Evolutionary conservation across 2,888 invertebrate genomes (phyloP).

Genomic region (Drosophila borealis): DNA sequence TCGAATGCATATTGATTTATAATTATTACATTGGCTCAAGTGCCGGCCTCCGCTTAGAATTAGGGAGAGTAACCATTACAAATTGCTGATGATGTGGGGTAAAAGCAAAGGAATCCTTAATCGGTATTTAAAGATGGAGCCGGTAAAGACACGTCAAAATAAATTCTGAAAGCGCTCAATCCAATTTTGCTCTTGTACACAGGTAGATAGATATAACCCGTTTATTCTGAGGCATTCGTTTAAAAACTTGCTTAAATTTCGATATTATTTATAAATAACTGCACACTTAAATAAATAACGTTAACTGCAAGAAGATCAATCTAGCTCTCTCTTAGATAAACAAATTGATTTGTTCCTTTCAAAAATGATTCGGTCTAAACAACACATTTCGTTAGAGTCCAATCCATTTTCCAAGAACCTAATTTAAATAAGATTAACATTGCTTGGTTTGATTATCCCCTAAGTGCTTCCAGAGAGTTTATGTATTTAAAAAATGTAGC

Average conservation of each 20-base stretch:
- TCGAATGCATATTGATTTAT: constrained; percentile 73
- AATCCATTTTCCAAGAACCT: background rate
- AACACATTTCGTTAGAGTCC: background rate
- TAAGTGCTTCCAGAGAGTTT: constrained; percentile 4
- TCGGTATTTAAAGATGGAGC: too few relatives aligned
- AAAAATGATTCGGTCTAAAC: background rate
- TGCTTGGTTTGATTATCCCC: constrained; percentile 2
- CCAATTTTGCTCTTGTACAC: too few relatives aligned
- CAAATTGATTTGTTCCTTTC: too few relatives aligned
- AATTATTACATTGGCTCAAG: constrained; percentile 53
- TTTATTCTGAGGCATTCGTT: too few relatives aligned
- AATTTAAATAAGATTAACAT: constrained; percentile 13
- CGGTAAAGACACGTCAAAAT: too few relatives aligned
- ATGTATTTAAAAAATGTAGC: constrained; percentile 34
- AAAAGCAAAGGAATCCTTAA: background rate
- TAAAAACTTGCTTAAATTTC: too few relatives aligned
- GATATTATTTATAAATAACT: too few relatives aligned
- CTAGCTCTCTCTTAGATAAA: too few relatives aligned
- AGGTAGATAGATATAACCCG: too few relatives aligned
- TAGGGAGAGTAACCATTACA: background rate
- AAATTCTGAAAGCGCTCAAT: too few relatives aligned
- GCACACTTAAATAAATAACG: too few relatives aligned
- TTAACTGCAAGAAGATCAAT: too few relatives aligned
- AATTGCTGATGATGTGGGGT: constrained; percentile 12
- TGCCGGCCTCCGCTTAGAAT: background rate